Evolutionary conservation across 2,797 vertebrate genomes (phyloP), one percentile per base, ranked within the genome.

Genomic region (Synaphobranchus kaupii): DNA sequence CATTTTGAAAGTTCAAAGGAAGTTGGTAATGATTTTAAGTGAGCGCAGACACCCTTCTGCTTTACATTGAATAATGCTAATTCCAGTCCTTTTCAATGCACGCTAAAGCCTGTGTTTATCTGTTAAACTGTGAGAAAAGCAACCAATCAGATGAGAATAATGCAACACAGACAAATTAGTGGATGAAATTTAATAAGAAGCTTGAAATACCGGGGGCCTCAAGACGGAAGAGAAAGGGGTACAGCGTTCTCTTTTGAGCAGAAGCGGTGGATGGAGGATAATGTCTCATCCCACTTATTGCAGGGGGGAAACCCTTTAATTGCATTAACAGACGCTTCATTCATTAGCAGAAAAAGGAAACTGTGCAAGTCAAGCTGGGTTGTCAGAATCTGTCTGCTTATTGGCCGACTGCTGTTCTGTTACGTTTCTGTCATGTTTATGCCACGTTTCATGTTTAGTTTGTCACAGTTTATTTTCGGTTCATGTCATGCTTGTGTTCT

Each of bases 1-100:
- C 91, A 7, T 89, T 91, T 89, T 84, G 54, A 88, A 89, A 90
- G 85, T 91, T 92, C 89, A 89, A 89, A 91, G 86, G 73, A 48
- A 73, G 88, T 63, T 88, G 85, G 91, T 90, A 91, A 91, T 83
- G 84, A 81, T 82, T 48, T 71, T 84, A 90, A 90, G 44, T 56
- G 85, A 84, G 39, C 68, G 76, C 63, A 48, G 76, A 56, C 52
- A 86, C 47, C 78, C 83, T 34, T 66, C 48, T 87, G 86, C 88
- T 86, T 86, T 86, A 84, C 60, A 91, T 89, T 89, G 80, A 91
- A 87, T 88, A 89, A 86, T 83, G 76, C 87, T 85, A 83, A 84
- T 85, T 50, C 88, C 20, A 60, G 9, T 58, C 84, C 73, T 88
- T 89, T 85, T 87, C 84, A 87, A 31, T 20, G 78, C 20, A 63